Evolutionary conservation across 2,113 vertebrate species (phyloP), one percentile per base, ranked within the genome.

Genomic region (Tretioscincus oriximinensis): DNA sequence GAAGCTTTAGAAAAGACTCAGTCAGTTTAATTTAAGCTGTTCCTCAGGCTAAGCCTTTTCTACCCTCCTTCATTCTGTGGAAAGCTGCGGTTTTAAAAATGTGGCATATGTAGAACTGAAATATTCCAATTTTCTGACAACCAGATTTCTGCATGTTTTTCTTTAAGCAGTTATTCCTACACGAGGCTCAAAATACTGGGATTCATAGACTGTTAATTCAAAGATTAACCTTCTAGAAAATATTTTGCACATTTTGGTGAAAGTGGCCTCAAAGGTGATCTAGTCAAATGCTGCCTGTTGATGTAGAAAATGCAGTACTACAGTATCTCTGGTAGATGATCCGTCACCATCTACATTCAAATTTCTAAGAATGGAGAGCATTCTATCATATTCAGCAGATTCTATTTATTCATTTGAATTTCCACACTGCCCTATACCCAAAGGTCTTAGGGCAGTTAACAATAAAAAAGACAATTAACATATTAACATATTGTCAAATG

Each of bases 41-140:
- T 90, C 87, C 87, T 87, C 49, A 0, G 88, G 91, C 85, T 91
- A 92, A 91, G 87, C 85, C 84, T 84, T 87, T 67, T 76, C 60
- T 21, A 41, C 86, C 47, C 69, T 80, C 71, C 72, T 49, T 11
- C 81, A 77, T 82, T 63, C 18, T 65, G 24, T 58, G 0, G 1
- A 77, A 84, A 87, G 85, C 79, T 78, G 80, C 31, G 6, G 76
- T 71, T 93, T 92, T 90, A 81, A 18, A 58, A 83, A 90, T 90
- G 84, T 0, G 0, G 0, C 63, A 63, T 60, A 26, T 75, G 49
- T 75, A 80, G 88, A 90, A 92, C 92, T 90, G 89, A 80, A 88
- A 77, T 35, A 74, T 80, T 88, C 60, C 0, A 1, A 64, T 85
- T 90, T 64, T 9, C 0, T 0, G 79, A 81, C 73, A 76, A 78